Evolutionary conservation across 2,888 invertebrate genomes (phyloP), one percentile per base, ranked within the genome.

Genomic region (Rotaria magnacalcarata): DNA sequence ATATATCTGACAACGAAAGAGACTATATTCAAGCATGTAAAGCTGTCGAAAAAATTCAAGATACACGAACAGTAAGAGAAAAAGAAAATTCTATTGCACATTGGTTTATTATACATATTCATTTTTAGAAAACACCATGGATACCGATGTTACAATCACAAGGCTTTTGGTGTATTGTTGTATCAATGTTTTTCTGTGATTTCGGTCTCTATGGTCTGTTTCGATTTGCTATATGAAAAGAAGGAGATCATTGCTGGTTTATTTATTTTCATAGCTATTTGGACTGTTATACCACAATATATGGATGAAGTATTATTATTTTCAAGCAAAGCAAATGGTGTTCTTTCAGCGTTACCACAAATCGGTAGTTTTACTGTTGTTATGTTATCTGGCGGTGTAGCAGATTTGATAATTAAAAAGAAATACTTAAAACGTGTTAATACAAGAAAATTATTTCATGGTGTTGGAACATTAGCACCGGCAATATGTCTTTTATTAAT

Each of bases 311-410:
- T 80, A 3, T 80, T 80, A n/a, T 14, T 80, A 47, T 80, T 80
- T 43, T 24, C 24, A 14, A 47, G n/a, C 5, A 14, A 80, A 43
- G 80, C 47, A 47, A 80, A 80, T 80, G 80, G 80, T 24, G 14
- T 80, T n/a, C n/a, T n/a, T 41, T 80, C 80, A 10, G 80, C 80
- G 11, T 80, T 80, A 80, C 80, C 80, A 80, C 80, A 80, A n/a
- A 24, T 80, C 1, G 80, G 14, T 24, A 80, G 47, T 47, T 43
- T 47, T n/a, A n/a, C 5, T 47, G n/a, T 80, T 24, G 80, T 80
- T 21, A 19, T 80, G 21, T 24, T n/a, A 24, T 41, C 80, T 7
- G 47, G 47, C n/a, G n/a, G 80, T 2, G 14, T 80, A 47, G 80
- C 80, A 11, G 80, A 80, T 47, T 47, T 47, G 4, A 80, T 80